Base-by-base conservation (phyloP, 2,888 invertebrate species). In the Mactromeris polynyma region DNA sequence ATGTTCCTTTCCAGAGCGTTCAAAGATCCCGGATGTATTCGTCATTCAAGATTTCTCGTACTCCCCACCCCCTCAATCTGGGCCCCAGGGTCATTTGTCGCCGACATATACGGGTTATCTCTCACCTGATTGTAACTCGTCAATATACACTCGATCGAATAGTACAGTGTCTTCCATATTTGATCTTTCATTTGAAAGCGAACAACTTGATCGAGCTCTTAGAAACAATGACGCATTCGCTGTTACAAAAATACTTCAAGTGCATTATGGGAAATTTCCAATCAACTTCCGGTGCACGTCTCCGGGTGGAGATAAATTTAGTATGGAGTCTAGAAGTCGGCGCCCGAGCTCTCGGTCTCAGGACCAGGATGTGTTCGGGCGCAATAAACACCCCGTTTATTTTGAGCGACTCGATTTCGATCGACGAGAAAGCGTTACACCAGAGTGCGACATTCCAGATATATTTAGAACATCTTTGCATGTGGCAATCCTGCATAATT, bases 381-480 rank as follows among this genome's bases (percentile, higher is more conserved):
- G 94, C 51, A 93, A 96, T 91, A 96, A 96, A 82, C 73, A 73
- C 19, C 96, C 96, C 92, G 96, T 96, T 19, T 94, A 96, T 40
- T 91, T 96, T 51, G 96, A 97, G 82, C 94, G 96, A 90, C 96
- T 94, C 90, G 94, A 96, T 88, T 85, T 86, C 31, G 95, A 96
- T 91, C 93, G 96, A 83, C 94, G 96, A 85, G 95, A 95, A 87
- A 95, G 96, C 93, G 92, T 94, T 21, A 93, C 94, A 9, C 94
- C 96, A 7, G 96, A 96, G 79, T 93, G 92, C 79, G 96, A 96
- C 54, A 96, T 96, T 69, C 97, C 97, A 4, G 95, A 97, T 80
- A 97, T 97, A 86, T 97, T 97, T 95, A 96, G 96, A 89, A 97
- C 97, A 94, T 97, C 97, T 64, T 96, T 97, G 36, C 97, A 97